A percentile compares a stretch with the other conserved stretches of the same genome.
phyloP scores from a whole-genome alignment of 2,888 invertebrate species.

The Clostera curtula region DNA sequence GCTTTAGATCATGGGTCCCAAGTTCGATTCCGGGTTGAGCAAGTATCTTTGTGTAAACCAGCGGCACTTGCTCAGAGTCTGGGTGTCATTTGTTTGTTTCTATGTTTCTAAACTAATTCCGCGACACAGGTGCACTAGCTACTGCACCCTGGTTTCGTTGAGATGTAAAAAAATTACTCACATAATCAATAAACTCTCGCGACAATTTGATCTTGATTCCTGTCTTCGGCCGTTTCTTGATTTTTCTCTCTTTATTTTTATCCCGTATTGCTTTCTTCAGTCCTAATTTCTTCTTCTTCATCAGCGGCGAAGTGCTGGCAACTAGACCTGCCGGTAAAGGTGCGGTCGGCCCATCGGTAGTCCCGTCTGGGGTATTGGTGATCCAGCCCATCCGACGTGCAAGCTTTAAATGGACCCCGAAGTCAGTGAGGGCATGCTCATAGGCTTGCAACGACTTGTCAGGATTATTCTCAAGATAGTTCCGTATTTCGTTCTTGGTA shows the following conservation, averaged over 20 bases:
- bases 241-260: too few species aligned
- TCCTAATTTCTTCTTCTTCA: constrained; percentile 37
- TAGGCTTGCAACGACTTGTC: constrained; percentile 30
- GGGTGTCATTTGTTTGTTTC: too few species aligned
- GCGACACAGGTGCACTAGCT: not conserved
- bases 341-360: constrained; percentile 22
- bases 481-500: constrained; percentile 58
- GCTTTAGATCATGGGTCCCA: too few species aligned
- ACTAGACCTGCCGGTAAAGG: constrained; percentile 28
- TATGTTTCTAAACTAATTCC: too few species aligned
- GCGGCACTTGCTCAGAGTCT: too few species aligned
- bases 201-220: constrained; percentile 17
- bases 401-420: constrained; percentile 60
- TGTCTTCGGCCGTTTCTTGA: constrained; percentile 25
- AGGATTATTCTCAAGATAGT: constrained; percentile 39
- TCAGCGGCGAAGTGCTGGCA: constrained; percentile 36
- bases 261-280: too few species aligned
- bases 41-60: too few species aligned
- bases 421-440: constrained; percentile 50
- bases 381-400: constrained; percentile 64
- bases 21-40: too few species aligned
- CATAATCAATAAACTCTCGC: constrained; percentile 1
- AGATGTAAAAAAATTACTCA: not conserved
- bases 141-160: not conserved
- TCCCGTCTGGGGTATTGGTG: constrained; percentile 31